These are phyloP conservation scores for Falcunculus frontatus DNA, from an alignment of 2,113 vertebrate species.

Conservation along the genomic window DNA sequence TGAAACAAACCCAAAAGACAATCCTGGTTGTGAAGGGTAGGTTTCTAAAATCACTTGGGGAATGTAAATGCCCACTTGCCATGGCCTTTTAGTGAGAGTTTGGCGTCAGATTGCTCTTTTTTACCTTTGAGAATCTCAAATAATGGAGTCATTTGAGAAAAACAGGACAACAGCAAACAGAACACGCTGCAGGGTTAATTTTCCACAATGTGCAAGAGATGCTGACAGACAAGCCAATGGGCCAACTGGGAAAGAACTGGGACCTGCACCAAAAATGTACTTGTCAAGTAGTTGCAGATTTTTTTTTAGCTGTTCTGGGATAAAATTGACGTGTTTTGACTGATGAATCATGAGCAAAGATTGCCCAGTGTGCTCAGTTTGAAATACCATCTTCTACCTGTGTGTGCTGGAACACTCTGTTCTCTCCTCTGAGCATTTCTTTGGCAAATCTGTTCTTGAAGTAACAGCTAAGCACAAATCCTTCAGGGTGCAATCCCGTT, in stretches of 20 bases:
- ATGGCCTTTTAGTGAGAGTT: background rate
- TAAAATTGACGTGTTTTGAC: slow-evolving; percentile 68
- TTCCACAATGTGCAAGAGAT: slow-evolving; percentile 2
- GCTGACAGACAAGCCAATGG: slow-evolving; percentile 64
- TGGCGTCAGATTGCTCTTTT: background rate
- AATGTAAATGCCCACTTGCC: background rate
- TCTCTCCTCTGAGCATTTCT: slow-evolving; percentile 58
- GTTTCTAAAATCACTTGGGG: background rate
- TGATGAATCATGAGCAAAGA: slow-evolving; percentile 67
- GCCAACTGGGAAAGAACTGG: slow-evolving; percentile 64
- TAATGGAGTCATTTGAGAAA: background rate
- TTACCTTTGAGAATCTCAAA: background rate
- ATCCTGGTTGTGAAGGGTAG: background rate
- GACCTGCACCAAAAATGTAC: slow-evolving; percentile 64
- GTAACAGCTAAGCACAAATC: slow-evolving; percentile 63
- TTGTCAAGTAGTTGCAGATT: slow-evolving; percentile 62
- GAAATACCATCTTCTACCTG: slow-evolving; percentile 67
- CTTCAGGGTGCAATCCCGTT: slow-evolving; percentile 51
- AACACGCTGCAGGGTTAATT: slow-evolving; percentile 10
- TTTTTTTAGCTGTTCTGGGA: slow-evolving; percentile 64
- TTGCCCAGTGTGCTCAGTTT: slow-evolving; percentile 63
- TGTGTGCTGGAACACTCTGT: slow-evolving; percentile 67
- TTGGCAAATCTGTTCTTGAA: slow-evolving; percentile 62
- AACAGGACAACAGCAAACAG: slow-evolving; percentile 36
- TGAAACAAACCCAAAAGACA: slow-evolving; percentile 2